A percentile compares a stretch with the other conserved stretches of the same genome.
These are phyloP conservation scores for Drosophila phalerata DNA, from an alignment of 2,888 invertebrate genomes.

Conservation along the genomic window DNA sequence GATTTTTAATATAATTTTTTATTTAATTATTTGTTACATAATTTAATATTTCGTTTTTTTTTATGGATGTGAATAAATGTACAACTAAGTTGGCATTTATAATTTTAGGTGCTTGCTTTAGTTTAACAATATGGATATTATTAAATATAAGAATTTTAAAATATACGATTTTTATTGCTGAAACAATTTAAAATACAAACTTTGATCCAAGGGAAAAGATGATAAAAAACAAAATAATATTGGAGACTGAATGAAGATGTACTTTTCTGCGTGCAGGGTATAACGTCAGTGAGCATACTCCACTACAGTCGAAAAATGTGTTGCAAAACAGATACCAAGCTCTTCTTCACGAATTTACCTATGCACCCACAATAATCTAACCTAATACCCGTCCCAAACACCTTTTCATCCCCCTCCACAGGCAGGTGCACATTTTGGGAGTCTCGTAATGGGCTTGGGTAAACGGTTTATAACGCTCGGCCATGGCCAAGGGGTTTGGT, in stretches of 20 bases:
- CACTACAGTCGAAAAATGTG: background rate
- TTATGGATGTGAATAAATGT: no score
- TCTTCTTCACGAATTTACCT: background rate
- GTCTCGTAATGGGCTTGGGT: conserved; percentile 27
- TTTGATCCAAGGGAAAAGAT: background rate
- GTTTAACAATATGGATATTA: no score
- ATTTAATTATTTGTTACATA: no score
- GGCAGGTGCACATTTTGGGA: conserved; percentile 9
- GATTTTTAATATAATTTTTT: no score
- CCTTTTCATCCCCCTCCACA: background rate
- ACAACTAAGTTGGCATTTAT: no score
- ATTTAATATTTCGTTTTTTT: no score
- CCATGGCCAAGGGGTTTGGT: conserved; percentile 12
- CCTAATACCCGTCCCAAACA: background rate
- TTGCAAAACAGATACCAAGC: background rate
- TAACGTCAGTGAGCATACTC: background rate
- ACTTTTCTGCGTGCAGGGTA: background rate
- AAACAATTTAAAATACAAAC: no score
- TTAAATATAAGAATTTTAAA: no score
- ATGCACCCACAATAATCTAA: background rate
- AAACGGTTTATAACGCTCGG: conserved; percentile 24
- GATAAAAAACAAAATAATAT: background rate
- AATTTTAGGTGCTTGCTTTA: no score
- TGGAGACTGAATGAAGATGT: background rate
- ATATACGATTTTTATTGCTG: no score